Percentiles rank a stretch among this genome's conserved stretches.
phyloP scores from a whole-genome alignment of 2,113 vertebrate species.

The Spheniscus mendiculus region DNA sequence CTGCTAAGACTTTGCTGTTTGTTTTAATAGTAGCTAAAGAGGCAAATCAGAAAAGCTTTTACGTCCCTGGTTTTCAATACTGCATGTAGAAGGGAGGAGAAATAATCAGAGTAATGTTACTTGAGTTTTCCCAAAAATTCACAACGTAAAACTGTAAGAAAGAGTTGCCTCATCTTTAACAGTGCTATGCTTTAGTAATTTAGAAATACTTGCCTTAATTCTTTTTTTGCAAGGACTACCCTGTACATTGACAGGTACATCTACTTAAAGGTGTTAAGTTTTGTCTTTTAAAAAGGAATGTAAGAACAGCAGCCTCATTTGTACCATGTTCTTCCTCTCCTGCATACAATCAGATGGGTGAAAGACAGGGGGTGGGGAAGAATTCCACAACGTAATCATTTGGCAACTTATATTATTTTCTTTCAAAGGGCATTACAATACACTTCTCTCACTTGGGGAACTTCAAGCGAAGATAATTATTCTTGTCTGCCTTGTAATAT shows the following conservation, averaged over 20 bases:
- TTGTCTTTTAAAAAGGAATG: neutral
- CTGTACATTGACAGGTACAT: neutral
- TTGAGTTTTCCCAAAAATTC: neutral
- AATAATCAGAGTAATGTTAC: neutral
- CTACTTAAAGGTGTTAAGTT: neutral
- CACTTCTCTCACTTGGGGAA: constrained; percentile 72
- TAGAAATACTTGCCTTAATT: neutral
- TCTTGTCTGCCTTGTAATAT: constrained; percentile 89
- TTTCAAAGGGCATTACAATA: constrained; percentile 74
- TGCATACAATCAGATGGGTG: neutral
- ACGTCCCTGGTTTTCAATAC: neutral
- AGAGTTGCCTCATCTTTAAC: neutral
- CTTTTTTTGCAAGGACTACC: neutral
- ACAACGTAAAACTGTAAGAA: neutral
- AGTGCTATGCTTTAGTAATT: neutral
- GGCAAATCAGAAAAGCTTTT: neutral
- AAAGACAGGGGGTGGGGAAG: neutral
- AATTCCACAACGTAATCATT: constrained; percentile 55
- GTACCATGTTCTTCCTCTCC: neutral
- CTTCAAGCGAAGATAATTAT: constrained; percentile 87
- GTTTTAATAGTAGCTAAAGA: neutral
- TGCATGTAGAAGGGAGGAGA: neutral
- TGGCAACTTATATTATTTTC: constrained; percentile 54
- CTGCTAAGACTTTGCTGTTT: neutral
- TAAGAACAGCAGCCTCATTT: neutral